Base-by-base conservation (phyloP, 2,113 vertebrate species). In the Opisthocomus hoazin region DNA sequence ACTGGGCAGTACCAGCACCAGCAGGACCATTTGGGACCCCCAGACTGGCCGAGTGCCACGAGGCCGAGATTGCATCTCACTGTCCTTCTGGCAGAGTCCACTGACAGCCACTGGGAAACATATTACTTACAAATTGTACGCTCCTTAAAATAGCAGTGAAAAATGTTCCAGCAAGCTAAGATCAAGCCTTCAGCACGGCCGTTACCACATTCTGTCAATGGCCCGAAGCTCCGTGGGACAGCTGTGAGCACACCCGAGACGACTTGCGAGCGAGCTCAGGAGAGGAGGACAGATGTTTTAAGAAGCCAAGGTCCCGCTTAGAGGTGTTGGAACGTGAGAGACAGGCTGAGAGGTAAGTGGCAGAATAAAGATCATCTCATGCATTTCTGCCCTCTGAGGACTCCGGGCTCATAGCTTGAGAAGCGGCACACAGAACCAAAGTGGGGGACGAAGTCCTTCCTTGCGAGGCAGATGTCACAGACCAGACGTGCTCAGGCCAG, bases 1-100 rank as follows among this genome's bases (percentile, higher is more conserved):
- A 32, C 37, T 4, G 2, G 46, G 37, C 45, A 11, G 36, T 7
- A 11, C 24, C 3, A 1, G 56, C 68, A 53, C 46, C 56, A 36
- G 34, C 0, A 1, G 57, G 57, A 45, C 82, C 21, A 3, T 21
- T 15, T 20, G 39, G 57, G 57, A 63, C 34, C 15, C 41, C 14
- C 2, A 0, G 29, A 6, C n/a, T 3, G 9, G 48, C 32, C 2
- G 13, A 57, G 27, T 3, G 27, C 53, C 15, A 0, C 1, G 1
- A n/a, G 12, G 46, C 34, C 20, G 24, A 32, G 39, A 39, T 37
- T 1, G 1, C 26, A 2, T 57, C 83, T 39, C 7, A 2, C 56
- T 8, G 37, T n/a, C 32, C 30, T 48, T 22, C 66, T 53, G 36
- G 43, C n/a, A 65, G 41, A n/a, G 70, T 29, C 70, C 18, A 6